phyloP scores from a whole-genome alignment of 2,797 vertebrate species.

The Okamejei kenojei region DNA sequence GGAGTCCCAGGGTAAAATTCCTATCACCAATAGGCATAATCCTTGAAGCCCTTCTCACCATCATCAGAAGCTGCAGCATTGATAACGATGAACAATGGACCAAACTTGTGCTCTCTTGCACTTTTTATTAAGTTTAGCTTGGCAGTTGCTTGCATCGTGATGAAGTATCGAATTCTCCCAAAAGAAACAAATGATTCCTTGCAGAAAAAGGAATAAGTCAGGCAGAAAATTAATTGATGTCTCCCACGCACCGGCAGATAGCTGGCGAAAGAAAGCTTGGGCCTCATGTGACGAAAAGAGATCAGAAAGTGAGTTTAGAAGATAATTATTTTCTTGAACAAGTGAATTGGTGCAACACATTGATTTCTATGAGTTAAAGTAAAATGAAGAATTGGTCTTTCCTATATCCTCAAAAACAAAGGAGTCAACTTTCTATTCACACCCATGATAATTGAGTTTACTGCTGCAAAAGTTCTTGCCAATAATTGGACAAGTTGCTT shows the following conservation, averaged over 20 bases:
- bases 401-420: background rate
- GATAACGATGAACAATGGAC: background rate
- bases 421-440: background rate
- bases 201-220: background rate
- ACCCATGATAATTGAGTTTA: background rate
- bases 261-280: background rate
- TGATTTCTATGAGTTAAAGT: background rate
- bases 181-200: background rate
- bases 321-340: slow-evolving; percentile 2
- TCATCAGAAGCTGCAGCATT: background rate
- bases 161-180: background rate
- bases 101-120: background rate
- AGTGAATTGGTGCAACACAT: background rate
- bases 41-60: background rate
- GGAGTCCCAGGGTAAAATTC: background rate
- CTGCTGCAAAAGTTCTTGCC: background rate
- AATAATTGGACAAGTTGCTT: background rate
- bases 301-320: background rate
- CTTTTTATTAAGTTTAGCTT: background rate
- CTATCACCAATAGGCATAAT: background rate
- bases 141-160: background rate
- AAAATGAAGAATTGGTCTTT: slow-evolving; percentile 2
- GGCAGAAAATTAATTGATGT: slow-evolving; percentile 10
- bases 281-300: background rate
- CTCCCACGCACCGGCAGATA: background rate